These are phyloP conservation scores for Eilema caniola DNA, from an alignment of 2,888 invertebrate species.

Conservation along the genomic window DNA sequence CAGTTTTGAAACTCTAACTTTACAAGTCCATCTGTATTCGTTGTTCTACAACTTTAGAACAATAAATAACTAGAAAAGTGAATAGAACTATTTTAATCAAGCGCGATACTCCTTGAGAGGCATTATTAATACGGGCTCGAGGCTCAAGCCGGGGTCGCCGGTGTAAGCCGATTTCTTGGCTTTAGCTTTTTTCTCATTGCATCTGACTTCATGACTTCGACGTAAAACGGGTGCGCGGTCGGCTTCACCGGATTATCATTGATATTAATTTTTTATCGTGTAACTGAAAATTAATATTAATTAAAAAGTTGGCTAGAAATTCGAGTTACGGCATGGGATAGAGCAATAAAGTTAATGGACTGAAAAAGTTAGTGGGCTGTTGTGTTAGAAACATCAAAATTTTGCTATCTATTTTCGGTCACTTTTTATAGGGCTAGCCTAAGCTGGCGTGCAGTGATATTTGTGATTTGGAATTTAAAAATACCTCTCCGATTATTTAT, in stretches of 20 bases:
- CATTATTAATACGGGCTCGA: slow-evolving; percentile 12
- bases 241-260: slow-evolving; percentile 4
- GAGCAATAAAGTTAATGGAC: not conserved
- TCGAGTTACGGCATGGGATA: not conserved
- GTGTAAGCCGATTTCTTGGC: slow-evolving; percentile 38
- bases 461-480: not conserved
- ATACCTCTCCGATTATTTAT: not conserved
- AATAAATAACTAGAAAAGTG: slow-evolving; percentile 7
- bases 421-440: not conserved
- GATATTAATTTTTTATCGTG: not conserved
- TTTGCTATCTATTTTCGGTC: not conserved
- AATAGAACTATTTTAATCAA: slow-evolving; percentile 10
- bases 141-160: slow-evolving; percentile 15
- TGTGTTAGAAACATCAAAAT: not conserved
- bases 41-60: not conserved
- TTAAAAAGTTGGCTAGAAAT: not conserved
- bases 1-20: not conserved
- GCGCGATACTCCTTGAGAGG: slow-evolving; percentile 2
- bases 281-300: not conserved
- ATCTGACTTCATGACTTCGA: slow-evolving; percentile 16
- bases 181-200: slow-evolving; percentile 36
- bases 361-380: not conserved
- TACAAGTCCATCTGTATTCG: not conserved
- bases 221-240: not conserved
- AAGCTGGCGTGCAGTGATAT: not conserved